These are phyloP conservation scores for Tympanuchus pallidicinctus DNA, from an alignment of 2,113 vertebrate genomes.

Conservation along the genomic window DNA sequence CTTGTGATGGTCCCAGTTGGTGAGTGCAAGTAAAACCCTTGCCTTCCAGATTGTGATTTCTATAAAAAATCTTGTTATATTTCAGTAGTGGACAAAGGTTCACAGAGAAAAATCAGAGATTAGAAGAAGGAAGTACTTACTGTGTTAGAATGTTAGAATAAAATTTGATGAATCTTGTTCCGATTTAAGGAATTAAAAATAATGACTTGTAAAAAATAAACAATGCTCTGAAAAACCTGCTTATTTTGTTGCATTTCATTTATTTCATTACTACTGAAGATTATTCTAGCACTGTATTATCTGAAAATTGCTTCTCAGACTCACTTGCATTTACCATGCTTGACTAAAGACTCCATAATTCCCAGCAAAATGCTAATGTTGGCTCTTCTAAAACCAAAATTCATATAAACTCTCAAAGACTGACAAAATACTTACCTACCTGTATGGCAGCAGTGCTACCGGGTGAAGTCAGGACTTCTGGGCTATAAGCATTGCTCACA, in stretches of 20 bases:
- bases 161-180: not conserved
- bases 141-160: not conserved
- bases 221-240: not conserved
- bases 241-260: not conserved
- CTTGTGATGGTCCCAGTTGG: not conserved
- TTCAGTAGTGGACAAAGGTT: not conserved
- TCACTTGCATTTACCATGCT: not conserved
- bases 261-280: not conserved
- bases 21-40: not conserved
- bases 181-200: not conserved
- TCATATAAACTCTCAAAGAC: not conserved
- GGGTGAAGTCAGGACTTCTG: not conserved
- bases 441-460: not conserved
- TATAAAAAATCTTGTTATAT: not conserved
- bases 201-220: not conserved
- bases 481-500: fast-evolving
- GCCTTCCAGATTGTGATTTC: not conserved
- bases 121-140: not conserved
- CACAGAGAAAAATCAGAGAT: not conserved
- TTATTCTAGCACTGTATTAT: not conserved
- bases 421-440: not conserved
- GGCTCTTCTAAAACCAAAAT: not conserved
- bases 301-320: not conserved
- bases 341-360: not conserved
- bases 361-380: not conserved